Evolutionary conservation across 2,888 invertebrate genomes (phyloP).

Genomic region (Drosophila nr. perissopoda): DNA sequence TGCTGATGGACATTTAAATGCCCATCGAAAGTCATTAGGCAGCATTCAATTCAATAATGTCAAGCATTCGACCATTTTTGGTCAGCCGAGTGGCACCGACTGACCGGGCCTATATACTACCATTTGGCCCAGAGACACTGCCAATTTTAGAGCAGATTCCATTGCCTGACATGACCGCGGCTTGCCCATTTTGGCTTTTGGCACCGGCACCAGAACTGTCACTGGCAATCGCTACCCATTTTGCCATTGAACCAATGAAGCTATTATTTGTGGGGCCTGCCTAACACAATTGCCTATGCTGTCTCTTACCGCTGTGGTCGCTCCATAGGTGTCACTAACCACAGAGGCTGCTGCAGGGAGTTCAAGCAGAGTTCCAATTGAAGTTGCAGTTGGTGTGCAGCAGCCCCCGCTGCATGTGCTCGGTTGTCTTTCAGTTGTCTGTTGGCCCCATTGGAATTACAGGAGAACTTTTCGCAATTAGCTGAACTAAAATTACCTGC

Average conservation of each 20-base stretch:
- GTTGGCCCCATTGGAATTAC: constrained; percentile 66
- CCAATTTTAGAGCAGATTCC: constrained; percentile 78
- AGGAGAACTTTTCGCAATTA: constrained; percentile 83
- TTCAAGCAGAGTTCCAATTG: constrained; percentile 17
- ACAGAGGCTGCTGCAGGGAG: constrained; percentile 31
- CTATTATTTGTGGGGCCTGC: constrained; percentile 73
- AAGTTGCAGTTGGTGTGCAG: constrained; percentile 10
- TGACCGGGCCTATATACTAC: not conserved
- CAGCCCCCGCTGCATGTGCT: constrained; percentile 60
- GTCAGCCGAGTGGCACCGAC: constrained; percentile 49
- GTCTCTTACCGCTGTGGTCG: constrained; percentile 28
- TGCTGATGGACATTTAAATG: constrained; percentile 76
- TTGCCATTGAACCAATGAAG: constrained; percentile 67
- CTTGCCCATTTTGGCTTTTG: constrained; percentile 63
- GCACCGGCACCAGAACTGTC: constrained; percentile 37
- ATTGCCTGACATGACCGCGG: constrained; percentile 52
- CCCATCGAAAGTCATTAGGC: constrained; percentile 42
- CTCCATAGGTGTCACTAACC: constrained; percentile 76
- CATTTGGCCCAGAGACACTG: constrained; percentile 63
- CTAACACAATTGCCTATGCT: constrained; percentile 55
- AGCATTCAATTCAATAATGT: constrained; percentile 67
- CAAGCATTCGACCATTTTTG: constrained; percentile 68
- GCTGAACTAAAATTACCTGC: constrained; percentile 76
- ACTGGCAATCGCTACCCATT: constrained; percentile 18
- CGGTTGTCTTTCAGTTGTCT: constrained; percentile 73